Evolutionary conservation across 2,797 vertebrate genomes (phyloP), one percentile per base, ranked within the genome.

Genomic region (Typhlichthys eigenmanni): DNA sequence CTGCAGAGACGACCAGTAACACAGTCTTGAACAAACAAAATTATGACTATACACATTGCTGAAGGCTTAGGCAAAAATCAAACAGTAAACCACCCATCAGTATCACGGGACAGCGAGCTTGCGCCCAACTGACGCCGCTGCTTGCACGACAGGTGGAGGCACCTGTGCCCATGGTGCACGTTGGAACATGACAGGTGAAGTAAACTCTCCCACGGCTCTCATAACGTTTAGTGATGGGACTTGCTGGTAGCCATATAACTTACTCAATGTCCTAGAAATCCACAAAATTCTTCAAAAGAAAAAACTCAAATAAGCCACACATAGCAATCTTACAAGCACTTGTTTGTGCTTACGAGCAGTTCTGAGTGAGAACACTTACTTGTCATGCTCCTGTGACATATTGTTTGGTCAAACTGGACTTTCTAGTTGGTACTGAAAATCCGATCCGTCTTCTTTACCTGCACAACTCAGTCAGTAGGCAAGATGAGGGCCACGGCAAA

Each of bases 351-450:
- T 78, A 86, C 64, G 78, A 61, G 48, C 69, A 72, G 83, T 75
- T 72, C 56, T 83, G 82, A 90, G 74, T 77, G 82, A 80, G 82
- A 78, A 79, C 91, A 90, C 96, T 96, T 95, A 97, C 96, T 95
- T 98, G 95, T 98, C 96, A 96, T 96, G 96, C 88, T 98, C 96
- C 92, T 98, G 96, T 95, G 96, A 96, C 96, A 98, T 98, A 92
- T 95, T 93, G 87, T 88, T 91, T 90, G 94, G 95, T 94, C 91
- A 93, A 96, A 98, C 96, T 96, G 95, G 96, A 97, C 96, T 93
- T 93, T 96, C 96, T 92, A 95, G 96, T 98, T 95, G 90, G 94
- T 94, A 93, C 95, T 94, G 95, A 94, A 93, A 93, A 93, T 94
- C 93, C 92, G 92, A 94, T 92, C 93, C 91, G 92, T 93, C 93